These are phyloP conservation scores for Hypanus sabinus DNA, from an alignment of 2,113 vertebrate species.

Conservation along the genomic window DNA sequence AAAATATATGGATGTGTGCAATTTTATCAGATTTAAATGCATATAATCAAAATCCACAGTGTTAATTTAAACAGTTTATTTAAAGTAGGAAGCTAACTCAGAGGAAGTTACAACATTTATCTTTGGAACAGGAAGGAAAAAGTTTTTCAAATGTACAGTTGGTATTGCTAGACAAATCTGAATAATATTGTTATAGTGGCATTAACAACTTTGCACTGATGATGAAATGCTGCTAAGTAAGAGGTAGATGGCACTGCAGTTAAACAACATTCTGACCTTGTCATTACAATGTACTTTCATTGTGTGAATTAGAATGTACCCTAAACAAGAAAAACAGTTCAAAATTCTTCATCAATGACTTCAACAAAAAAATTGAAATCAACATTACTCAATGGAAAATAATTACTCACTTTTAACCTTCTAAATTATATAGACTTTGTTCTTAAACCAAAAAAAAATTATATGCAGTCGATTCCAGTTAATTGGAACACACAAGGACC, in stretches of 20 bases:
- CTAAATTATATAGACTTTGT: neutral
- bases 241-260: constrained; percentile 36
- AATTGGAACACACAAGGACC: no score
- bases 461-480: no score
- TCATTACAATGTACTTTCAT: constrained; percentile 12
- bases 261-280: constrained; percentile 33
- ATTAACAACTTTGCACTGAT: neutral
- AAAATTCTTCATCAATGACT: neutral
- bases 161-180: neutral
- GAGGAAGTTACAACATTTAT: neutral
- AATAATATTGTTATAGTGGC: neutral
- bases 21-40: constrained; percentile 7
- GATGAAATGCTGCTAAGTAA: neutral
- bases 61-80: neutral
- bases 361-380: neutral
- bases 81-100: neutral
- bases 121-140: neutral
- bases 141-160: neutral
- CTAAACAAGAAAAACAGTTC: constrained; percentile 10
- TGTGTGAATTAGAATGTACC: neutral
- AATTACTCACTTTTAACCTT: constrained; percentile 2
- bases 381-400: neutral
- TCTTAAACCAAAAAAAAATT: neutral
- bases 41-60: neutral
- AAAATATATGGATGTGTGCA: neutral